Evolutionary conservation across 30 jellyfish, hydroid and myxozoan genomes (phyloP), one percentile per base, ranked within the genome.

Genomic region (Cassiopea andromeda): DNA sequence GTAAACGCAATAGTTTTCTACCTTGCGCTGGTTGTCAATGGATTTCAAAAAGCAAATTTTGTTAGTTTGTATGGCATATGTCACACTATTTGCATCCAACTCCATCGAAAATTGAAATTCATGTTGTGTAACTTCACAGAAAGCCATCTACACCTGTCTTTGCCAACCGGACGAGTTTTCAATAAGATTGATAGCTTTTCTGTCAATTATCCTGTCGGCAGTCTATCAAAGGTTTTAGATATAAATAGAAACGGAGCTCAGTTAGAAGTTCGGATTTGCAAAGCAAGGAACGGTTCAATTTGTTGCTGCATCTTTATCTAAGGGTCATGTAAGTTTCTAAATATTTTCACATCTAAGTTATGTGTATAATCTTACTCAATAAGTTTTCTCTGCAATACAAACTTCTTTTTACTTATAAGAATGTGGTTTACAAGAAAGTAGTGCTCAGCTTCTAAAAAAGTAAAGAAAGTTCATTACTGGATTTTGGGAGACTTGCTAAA

Each of bases 91-190:
- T 70, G 79, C 79, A 70, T 70, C 54, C 54, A 14, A 70, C 27
- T 19, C 27, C 46, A n/a, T 48, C 74, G 27, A n/a, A 15, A 54
- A 49, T 77, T 77, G 86, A 48, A 2, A 77, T 27, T 48, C 2
- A 54, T 54, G 64, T 0, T 77, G 86, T 48, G 74, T 77, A 16
- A 77, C 48, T 44, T 54, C 59, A 50, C 15, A 46, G 60, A 19
- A 48, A 54, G 48, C 49, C 73, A 6, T 14, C 27, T 54, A n/a
- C 86, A 77, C 86, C 86, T 77, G 86, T 57, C 75, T 47, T 77
- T 47, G 74, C 47, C 69, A 7, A 61, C 90, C 90, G 90, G 90
- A 81, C 73, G 90, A 49, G 73, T 45, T 44, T 81, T 81, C 90
- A 61, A 81, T 81, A 78, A 81, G 73, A 60, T 15, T 19, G 5